These are phyloP conservation scores for Cynopterus brachyotis DNA, from an alignment of 2,113 vertebrate genomes.

Conservation along the genomic window DNA sequence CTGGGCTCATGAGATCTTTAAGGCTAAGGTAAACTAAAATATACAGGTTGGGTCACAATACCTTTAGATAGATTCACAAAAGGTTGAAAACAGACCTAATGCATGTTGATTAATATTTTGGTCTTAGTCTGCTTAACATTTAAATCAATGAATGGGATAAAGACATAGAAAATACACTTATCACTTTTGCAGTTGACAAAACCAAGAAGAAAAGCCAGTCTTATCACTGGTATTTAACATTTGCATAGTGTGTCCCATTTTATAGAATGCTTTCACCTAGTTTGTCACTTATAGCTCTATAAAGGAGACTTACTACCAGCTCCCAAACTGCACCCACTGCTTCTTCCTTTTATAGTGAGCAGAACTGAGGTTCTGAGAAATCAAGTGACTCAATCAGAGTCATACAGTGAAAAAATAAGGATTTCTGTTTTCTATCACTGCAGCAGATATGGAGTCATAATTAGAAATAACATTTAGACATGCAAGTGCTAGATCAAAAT, in stretches of 20 bases:
- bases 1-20: not conserved
- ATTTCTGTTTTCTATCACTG: slow-evolving; percentile 63
- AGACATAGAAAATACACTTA: not conserved
- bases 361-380: slow-evolving; percentile 39
- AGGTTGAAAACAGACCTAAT: slow-evolving; percentile 36
- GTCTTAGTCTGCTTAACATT: slow-evolving; percentile 16
- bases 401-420: slow-evolving; percentile 32
- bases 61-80: not conserved
- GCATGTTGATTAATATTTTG: slow-evolving; percentile 10
- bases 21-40: not conserved
- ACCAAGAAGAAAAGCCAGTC: not conserved
- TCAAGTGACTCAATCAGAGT: slow-evolving; percentile 45
- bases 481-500: slow-evolving; percentile 5
- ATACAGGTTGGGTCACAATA: not conserved
- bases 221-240: not conserved
- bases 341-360: not conserved
- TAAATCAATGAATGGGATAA: slow-evolving; percentile 27
- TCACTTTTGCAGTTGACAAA: not conserved
- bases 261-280: not conserved
- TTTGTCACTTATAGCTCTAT: not conserved
- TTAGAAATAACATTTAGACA: slow-evolving; percentile 39
- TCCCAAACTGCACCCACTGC: not conserved
- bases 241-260: not conserved
- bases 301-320: not conserved
- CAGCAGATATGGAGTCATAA: not conserved